Conservation (phyloP, 2,888 invertebrate species). For the Drosophila fungiperda region DNA sequence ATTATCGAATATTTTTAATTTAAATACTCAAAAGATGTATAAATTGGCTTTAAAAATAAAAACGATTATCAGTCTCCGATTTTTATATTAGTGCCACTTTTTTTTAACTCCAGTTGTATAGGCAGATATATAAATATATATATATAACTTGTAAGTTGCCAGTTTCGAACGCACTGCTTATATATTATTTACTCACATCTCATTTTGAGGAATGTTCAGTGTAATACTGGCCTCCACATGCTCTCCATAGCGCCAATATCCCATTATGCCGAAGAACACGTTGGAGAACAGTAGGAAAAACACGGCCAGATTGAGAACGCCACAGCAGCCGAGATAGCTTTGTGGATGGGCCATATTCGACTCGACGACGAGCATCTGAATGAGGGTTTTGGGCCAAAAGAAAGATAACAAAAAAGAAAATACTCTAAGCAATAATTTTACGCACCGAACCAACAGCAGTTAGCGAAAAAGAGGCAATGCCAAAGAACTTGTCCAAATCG, state of each 20-base stretch:
- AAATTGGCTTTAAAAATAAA: background rate
- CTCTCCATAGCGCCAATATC: slow-evolving; percentile 93
- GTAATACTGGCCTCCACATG: slow-evolving; percentile 92
- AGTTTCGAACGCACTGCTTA: background rate
- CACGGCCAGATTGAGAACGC: slow-evolving; percentile 95
- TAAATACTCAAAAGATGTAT: background rate
- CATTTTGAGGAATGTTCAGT: slow-evolving; percentile 90
- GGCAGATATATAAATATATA: background rate
- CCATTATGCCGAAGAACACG: slow-evolving; percentile 94
- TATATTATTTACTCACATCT: slow-evolving; percentile 87
- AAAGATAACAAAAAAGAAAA: too few species aligned
- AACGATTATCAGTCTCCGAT: background rate
- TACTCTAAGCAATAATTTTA: slow-evolving; percentile 40
- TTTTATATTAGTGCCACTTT: background rate
- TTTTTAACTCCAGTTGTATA: background rate
- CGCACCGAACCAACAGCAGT: slow-evolving; percentile 92
- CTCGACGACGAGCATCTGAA: slow-evolving; percentile 95
- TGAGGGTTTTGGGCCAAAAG: rapidly evolving
- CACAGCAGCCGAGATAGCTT: slow-evolving; percentile 94
- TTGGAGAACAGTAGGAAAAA: slow-evolving; percentile 90
- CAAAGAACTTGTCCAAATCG: slow-evolving; percentile 92
- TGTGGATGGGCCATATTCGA: slow-evolving; percentile 96
- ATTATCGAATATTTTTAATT: background rate
- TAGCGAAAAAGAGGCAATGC: slow-evolving; percentile 95
- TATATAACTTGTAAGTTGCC: background rate